Percentiles rank a stretch among this genome's conserved stretches.
These are phyloP conservation scores for Graphium colonna DNA, from an alignment of 2,888 invertebrate genomes.

Conservation along the genomic window DNA sequence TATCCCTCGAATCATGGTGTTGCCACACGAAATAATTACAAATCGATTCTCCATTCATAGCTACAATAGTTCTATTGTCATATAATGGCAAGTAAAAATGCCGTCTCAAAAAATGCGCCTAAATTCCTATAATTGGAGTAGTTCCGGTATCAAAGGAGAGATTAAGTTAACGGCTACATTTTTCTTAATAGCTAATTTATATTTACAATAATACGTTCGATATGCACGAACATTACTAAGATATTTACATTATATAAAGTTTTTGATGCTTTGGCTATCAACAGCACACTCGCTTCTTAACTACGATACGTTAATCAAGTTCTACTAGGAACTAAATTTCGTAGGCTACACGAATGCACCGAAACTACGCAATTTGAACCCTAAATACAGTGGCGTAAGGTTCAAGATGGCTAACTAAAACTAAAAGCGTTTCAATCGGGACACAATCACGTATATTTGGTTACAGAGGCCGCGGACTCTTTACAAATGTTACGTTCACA, in stretches of 20 bases:
- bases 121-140: neutral
- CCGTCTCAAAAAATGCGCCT: neutral
- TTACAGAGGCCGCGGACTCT: constrained; percentile 1
- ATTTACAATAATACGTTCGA: constrained; percentile 33
- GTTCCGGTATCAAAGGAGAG: constrained; percentile 5
- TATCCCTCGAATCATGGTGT: constrained; percentile 2
- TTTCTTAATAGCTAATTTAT: constrained; percentile 31
- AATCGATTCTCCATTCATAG: constrained; percentile 4
- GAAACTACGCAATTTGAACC: constrained; percentile 23
- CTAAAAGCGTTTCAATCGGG: constrained; percentile 19
- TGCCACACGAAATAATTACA: constrained; percentile 4
- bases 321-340: constrained; percentile 49
- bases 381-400: constrained; percentile 11
- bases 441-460: constrained; percentile 12
- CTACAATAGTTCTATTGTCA: constrained; percentile 8
- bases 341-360: constrained; percentile 40
- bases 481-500: neutral
- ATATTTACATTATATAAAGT: constrained; percentile 69
- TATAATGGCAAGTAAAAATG: constrained; percentile 23
- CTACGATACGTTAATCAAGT: constrained; percentile 38
- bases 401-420: constrained; percentile 19
- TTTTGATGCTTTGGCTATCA: constrained; percentile 76
- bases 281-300: constrained; percentile 54
- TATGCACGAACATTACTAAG: constrained; percentile 30
- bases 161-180: constrained; percentile 34